Evolutionary conservation across 1,140 invertebrate species (phyloP).

Genomic region (Nixonia krombeini): DNA sequence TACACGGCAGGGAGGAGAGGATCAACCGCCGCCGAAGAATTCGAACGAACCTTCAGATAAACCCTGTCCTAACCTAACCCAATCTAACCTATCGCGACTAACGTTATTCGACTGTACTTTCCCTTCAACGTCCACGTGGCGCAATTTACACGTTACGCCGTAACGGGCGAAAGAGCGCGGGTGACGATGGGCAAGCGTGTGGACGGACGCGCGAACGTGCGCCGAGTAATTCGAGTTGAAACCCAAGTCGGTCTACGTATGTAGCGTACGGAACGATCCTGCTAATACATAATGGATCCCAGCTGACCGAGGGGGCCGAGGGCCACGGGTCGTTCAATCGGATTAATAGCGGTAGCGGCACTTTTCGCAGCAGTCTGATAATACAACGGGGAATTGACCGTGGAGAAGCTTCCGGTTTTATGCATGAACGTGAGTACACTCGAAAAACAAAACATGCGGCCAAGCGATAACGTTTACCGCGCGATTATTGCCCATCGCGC

Average conservation of each 20-base stretch:
- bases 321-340: slow-evolving; percentile 54
- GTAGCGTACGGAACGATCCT: slow-evolving; percentile 23
- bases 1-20: too few species aligned
- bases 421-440: slow-evolving; percentile 36
- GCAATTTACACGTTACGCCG: slow-evolving; percentile 12
- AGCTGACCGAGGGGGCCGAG: slow-evolving; percentile 31
- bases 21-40: too few species aligned
- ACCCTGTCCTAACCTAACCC: too few species aligned
- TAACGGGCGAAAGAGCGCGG: slow-evolving; percentile 23
- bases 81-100: too few species aligned
- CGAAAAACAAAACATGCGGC: slow-evolving; percentile 19
- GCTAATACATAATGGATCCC: slow-evolving; percentile 62
- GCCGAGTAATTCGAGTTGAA: too few species aligned
- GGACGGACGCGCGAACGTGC: slow-evolving; percentile 7
- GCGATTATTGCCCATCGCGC: slow-evolving; percentile 8
- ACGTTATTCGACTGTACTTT: too few species aligned
- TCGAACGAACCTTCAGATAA: too few species aligned
- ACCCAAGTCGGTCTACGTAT: slow-evolving; percentile 31
- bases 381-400: slow-evolving; percentile 49
- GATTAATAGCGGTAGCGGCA: slow-evolving; percentile 56
- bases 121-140: too few species aligned
- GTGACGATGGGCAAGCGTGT: slow-evolving; percentile 11
- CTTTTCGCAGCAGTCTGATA: slow-evolving; percentile 52
- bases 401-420: slow-evolving; percentile 19
- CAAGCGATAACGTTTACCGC: slow-evolving; percentile 17